Evolutionary conservation across 2,797 vertebrate species (phyloP), one percentile per base, ranked within the genome.

Genomic region (Myotis findleyi): DNA sequence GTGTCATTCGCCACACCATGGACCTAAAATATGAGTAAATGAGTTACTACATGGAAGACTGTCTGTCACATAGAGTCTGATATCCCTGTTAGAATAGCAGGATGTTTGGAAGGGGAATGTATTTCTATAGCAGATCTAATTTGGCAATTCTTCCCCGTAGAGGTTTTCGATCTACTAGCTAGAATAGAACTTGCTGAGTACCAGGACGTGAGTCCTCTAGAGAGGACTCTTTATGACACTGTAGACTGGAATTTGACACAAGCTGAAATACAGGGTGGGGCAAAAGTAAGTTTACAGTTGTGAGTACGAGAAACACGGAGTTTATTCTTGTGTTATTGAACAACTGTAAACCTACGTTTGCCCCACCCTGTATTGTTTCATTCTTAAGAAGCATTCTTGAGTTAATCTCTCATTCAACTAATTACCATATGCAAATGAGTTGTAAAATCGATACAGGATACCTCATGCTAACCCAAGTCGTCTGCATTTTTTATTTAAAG

Each of bases 1-100:
- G 99, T 99, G 98, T 99, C 99, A 82, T 99, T 99, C 83, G 98
- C 98, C 85, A 99, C 97, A 81, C 99, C 99, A 0, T 99, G 99
- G 73, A 99, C 99, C 99, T 99, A 98, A 18, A 98, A 98, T 21
- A 95, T 89, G 49, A 89, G 41, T 68, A 81, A 55, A 23, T 66
- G 73, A 72, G 23, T 85, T 33, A 90, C 47, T 36, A 23, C 6
- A 0, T n/a, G n/a, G 68, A 77, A 73, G 73, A 86, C 27, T n/a
- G 7, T 25, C 69, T 75, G 21, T 53, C 51, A 33, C 6, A 8
- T 2, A 17, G 14, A 90, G 38, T 38, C 12, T 57, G 33, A 20
- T n/a, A 1, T 68, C 30, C 13, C 27, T 69, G 30, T 49, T 41
- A 85, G 73, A 36, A 23, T 7, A 57, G 11, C 66, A 55, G 51